Conservation (phyloP, 2,113 vertebrate genomes). For the Sialia sialis region DNA sequence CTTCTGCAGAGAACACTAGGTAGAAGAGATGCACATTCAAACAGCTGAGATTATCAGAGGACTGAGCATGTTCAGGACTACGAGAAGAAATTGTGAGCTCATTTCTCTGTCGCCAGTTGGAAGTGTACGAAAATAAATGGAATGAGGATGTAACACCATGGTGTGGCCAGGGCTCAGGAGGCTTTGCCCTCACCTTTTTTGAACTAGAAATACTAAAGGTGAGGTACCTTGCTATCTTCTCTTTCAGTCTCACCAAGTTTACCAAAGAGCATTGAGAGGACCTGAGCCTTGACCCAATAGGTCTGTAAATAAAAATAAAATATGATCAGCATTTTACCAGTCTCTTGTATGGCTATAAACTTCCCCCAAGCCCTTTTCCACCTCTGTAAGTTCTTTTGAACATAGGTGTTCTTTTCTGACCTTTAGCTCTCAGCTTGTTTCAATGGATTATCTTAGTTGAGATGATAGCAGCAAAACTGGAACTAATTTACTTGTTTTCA, state of each 20-base stretch:
- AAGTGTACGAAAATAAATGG: neutral
- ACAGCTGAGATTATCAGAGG: neutral
- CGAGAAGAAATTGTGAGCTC: neutral
- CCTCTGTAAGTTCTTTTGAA: neutral
- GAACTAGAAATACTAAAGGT: neutral
- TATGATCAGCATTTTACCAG: neutral
- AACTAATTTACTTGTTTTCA: neutral
- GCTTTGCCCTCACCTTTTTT: neutral
- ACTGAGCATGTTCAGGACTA: neutral
- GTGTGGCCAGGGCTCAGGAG: neutral
- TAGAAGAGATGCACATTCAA: neutral
- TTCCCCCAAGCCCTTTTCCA: neutral
- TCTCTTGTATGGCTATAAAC: neutral
- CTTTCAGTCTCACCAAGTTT: neutral
- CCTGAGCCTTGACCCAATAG: neutral
- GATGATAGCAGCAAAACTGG: neutral
- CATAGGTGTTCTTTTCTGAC: neutral
- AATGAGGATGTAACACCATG: neutral
- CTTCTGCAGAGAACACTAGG: neutral
- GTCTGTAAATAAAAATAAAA: neutral
- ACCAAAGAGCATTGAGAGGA: neutral
- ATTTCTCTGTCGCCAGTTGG: neutral
- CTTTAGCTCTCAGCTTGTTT: neutral
- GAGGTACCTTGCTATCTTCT: neutral
- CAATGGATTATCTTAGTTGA: neutral